phyloP scores from a whole-genome alignment of 2,888 invertebrate genomes.

The Aquatica leii region DNA sequence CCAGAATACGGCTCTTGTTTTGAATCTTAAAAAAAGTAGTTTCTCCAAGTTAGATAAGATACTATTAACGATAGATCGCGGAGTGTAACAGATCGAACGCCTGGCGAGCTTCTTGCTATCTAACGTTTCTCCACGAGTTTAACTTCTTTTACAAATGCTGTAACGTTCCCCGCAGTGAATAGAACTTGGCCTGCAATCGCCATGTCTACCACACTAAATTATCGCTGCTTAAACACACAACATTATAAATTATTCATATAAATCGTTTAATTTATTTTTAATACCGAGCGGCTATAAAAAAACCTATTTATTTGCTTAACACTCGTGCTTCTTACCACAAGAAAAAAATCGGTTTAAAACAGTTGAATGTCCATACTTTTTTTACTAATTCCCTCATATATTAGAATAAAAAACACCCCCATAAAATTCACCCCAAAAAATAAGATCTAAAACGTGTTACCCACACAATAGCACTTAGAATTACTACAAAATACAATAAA shows the following conservation, averaged over 20 bases:
- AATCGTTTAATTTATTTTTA: conserved; percentile 40
- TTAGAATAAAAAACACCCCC: conserved; percentile 5
- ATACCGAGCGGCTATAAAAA: conserved; percentile 18
- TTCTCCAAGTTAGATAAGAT: conserved; percentile 50
- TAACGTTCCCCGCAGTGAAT: conserved; percentile 37
- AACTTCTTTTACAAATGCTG: conserved; percentile 27
- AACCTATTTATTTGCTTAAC: conserved; percentile 23
- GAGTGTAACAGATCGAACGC: conserved; percentile 29
- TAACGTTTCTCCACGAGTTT: conserved; percentile 20
- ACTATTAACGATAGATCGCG: conserved; percentile 32
- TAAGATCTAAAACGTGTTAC: conserved; percentile 26
- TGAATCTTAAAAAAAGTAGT: conserved; percentile 57
- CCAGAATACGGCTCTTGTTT: conserved; percentile 56
- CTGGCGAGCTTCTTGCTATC: conserved; percentile 29
- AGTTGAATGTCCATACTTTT: not conserved
- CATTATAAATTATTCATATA: conserved; percentile 43
- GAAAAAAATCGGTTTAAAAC: not conserved
- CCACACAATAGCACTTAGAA: conserved; percentile 21
- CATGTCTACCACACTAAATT: conserved; percentile 40
- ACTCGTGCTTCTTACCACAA: conserved; percentile 4
- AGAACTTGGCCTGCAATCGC: conserved; percentile 28
- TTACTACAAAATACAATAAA: conserved; percentile 24
- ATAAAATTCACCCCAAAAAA: conserved; percentile 21
- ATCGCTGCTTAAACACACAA: conserved; percentile 37
- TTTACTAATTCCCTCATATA: not conserved